Evolutionary conservation across 2,888 invertebrate genomes (phyloP).

Genomic region (Rutpela maculata): DNA sequence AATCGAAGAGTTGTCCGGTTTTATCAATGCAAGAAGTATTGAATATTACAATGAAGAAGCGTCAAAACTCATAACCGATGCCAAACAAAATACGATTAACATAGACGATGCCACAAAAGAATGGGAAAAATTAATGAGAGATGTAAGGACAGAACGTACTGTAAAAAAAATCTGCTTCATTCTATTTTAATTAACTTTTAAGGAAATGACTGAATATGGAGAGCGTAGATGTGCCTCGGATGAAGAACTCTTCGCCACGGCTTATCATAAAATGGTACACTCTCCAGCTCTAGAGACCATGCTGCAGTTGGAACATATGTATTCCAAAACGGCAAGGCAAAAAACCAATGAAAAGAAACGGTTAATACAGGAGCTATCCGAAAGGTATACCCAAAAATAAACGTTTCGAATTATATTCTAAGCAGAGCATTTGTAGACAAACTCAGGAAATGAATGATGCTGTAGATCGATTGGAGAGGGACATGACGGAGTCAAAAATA

Average conservation of each 20-base stretch:
- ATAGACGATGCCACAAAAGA: constrained; percentile 85
- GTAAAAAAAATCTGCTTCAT: background rate
- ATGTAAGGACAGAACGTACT: constrained; percentile 69
- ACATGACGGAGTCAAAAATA: constrained; percentile 89
- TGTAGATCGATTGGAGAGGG: constrained; percentile 85
- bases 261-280: constrained; percentile 84
- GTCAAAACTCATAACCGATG: constrained; percentile 78
- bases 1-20: constrained; percentile 73
- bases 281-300: constrained; percentile 88
- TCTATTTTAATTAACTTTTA: constrained; percentile 24
- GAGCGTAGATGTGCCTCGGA: constrained; percentile 88
- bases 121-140: constrained; percentile 87
- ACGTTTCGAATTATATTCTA: constrained; percentile 3
- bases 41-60: constrained; percentile 79
- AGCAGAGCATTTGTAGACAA: constrained; percentile 77
- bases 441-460: constrained; percentile 93
- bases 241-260: constrained; percentile 90
- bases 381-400: constrained; percentile 73
- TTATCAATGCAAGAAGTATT: constrained; percentile 81
- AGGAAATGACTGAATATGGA: constrained; percentile 90
- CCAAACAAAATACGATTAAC: constrained; percentile 80
- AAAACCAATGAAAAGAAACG: constrained; percentile 84
- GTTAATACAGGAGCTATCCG: constrained; percentile 82
- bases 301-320: constrained; percentile 90
- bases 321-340: constrained; percentile 87